Percentiles rank a stretch among this genome's conserved stretches.
phyloP scores from a whole-genome alignment of 2,888 invertebrate genomes.

The Andrena bucephala region DNA sequence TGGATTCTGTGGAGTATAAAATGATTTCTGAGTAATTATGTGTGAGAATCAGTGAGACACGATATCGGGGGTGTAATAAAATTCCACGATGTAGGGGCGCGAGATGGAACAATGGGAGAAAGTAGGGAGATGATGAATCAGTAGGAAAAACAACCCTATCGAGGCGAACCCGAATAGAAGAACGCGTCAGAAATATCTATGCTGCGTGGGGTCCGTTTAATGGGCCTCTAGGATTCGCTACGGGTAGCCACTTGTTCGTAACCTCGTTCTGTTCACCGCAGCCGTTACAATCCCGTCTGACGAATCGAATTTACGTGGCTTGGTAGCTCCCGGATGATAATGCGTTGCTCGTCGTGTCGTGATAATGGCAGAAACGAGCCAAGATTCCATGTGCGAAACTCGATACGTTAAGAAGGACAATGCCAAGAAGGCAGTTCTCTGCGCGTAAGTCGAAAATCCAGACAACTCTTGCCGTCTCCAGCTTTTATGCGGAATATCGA shows the following conservation, averaged over 20 bases:
- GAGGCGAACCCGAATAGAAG: constrained; percentile 53
- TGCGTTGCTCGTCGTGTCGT: constrained; percentile 8
- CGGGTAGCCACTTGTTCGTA: constrained; percentile 80
- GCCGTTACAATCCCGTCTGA: constrained; percentile 59
- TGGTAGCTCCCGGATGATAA: constrained; percentile 72
- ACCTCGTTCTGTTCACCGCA: constrained; percentile 74
- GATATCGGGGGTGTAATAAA: constrained; percentile 39
- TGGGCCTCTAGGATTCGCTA: constrained; percentile 77
- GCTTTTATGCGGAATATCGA: no score
- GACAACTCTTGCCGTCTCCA: no score
- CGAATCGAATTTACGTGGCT: constrained; percentile 74
- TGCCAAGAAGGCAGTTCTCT: not conserved
- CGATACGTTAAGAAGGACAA: not conserved
- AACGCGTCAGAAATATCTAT: constrained; percentile 51
- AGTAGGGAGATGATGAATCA: constrained; percentile 65
- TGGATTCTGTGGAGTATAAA: not conserved
- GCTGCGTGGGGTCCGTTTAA: constrained; percentile 71
- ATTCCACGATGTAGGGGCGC: constrained; percentile 22
- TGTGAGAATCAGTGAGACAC: constrained; percentile 12
- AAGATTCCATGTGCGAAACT: not conserved
- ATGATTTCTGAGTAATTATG: constrained; percentile 34
- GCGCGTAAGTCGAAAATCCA: no score
- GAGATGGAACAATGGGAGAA: constrained; percentile 48
- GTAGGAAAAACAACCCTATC: constrained; percentile 72
- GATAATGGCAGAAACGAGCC: constrained; percentile 9